Percentiles rank a stretch among this genome's conserved stretches.
These are phyloP conservation scores for Alouatta palliata DNA, from an alignment of 2,113 vertebrate genomes.

Conservation along the genomic window DNA sequence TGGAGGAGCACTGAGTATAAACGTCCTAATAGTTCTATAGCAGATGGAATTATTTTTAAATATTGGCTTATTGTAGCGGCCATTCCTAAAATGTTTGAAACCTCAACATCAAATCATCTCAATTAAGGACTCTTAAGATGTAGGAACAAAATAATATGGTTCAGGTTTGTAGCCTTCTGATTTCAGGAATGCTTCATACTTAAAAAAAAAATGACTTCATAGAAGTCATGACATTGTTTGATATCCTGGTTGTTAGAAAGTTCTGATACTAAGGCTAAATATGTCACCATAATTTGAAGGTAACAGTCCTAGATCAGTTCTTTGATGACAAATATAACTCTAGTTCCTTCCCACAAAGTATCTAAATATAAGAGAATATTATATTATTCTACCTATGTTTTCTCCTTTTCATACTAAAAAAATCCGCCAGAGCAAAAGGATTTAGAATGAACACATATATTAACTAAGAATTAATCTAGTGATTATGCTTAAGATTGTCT, in stretches of 20 bases:
- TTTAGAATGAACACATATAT: background rate
- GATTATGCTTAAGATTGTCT: background rate
- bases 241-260: background rate
- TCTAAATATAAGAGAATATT: background rate
- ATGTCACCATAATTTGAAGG: background rate
- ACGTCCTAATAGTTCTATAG: background rate
- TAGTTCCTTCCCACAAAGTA: background rate
- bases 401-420: slow-evolving; percentile 3
- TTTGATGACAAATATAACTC: background rate
- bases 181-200: background rate
- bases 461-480: background rate
- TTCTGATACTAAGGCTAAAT: background rate
- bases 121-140: background rate
- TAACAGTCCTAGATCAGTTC: background rate
- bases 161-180: background rate
- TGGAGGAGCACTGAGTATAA: background rate
- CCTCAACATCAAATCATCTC: background rate
- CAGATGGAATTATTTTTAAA: background rate
- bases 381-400: background rate
- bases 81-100: background rate
- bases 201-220: background rate
- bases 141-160: background rate
- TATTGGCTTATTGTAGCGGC: background rate
- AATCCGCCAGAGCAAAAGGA: background rate
- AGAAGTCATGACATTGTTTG: background rate